Percentiles rank a stretch among this genome's conserved stretches.
phyloP scores from a whole-genome alignment of 92 coral and sea anemone genomes.

The Epizoanthus scotinus region DNA sequence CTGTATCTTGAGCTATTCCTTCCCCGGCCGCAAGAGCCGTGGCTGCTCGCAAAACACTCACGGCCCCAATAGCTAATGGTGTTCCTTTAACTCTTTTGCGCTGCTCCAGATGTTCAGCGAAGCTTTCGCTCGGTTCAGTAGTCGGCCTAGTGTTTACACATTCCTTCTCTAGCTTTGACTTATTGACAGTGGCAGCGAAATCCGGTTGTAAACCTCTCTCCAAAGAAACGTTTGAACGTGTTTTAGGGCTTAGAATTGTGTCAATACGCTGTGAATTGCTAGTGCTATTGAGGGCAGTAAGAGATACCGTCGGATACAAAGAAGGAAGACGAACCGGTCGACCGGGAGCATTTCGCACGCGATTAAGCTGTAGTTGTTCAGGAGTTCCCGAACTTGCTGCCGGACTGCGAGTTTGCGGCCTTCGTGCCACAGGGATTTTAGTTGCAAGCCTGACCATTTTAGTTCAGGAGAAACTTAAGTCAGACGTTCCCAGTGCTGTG shows the following conservation, averaged over 20 bases:
- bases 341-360: constrained; percentile 49
- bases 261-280: constrained; percentile 19
- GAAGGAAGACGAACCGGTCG: constrained; percentile 70
- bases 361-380: constrained; percentile 32
- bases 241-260: background rate
- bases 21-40: constrained; percentile 80
- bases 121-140: background rate
- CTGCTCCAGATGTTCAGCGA: constrained; percentile 13
- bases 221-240: constrained; percentile 11
- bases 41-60: constrained; percentile 73
- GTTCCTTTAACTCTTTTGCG: constrained; percentile 59
- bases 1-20: no score
- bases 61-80: constrained; percentile 72
- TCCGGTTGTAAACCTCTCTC: constrained; percentile 12
- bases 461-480: background rate
- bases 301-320: constrained; percentile 76
- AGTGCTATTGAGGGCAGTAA: constrained; percentile 56
- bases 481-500: background rate
- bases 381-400: constrained; percentile 7
- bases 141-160: constrained; percentile 19
- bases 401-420: constrained; percentile 34
- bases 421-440: constrained; percentile 12
- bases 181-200: constrained; percentile 11
- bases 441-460: constrained; percentile 32
- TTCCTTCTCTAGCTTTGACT: background rate